Evolutionary conservation across 2,113 vertebrate species (phyloP).

Genomic region (Scomber scombrus): DNA sequence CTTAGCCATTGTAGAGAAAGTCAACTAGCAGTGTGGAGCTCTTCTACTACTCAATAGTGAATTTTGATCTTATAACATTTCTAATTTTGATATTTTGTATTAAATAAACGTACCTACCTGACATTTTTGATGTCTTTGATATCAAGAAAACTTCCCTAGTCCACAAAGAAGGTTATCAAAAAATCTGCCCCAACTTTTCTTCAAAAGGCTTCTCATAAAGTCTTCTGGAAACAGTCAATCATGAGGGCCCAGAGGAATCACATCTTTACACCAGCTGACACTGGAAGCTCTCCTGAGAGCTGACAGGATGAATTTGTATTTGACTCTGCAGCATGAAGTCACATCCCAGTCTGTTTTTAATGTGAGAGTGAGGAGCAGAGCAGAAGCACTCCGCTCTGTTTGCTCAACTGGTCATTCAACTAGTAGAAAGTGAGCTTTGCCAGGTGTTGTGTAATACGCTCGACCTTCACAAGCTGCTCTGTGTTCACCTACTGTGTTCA

Average conservation of each 20-base stretch:
- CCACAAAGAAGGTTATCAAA: neutral
- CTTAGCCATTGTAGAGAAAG: neutral
- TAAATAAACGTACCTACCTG: slow-evolving; percentile 50
- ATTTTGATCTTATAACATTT: neutral
- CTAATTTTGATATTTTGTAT: neutral
- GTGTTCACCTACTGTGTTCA: no score
- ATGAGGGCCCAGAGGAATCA: neutral
- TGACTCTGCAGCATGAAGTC: neutral
- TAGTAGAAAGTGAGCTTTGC: neutral
- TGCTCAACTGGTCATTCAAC: slow-evolving; percentile 72
- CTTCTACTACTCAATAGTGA: neutral
- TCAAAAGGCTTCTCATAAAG: no score
- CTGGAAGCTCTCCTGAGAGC: neutral
- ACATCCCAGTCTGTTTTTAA: neutral
- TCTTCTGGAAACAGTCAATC: neutral
- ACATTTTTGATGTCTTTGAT: slow-evolving; percentile 39
- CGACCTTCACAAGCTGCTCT: neutral
- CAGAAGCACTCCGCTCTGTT: slow-evolving; percentile 3
- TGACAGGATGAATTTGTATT: neutral
- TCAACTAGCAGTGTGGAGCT: neutral
- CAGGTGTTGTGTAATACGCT: slow-evolving; percentile 33
- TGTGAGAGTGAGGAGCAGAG: neutral
- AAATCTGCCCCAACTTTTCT: neutral
- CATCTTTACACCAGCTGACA: neutral
- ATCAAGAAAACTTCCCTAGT: neutral